Conservation (phyloP, 1,140 invertebrate genomes). For the Drosophila azteca region DNA sequence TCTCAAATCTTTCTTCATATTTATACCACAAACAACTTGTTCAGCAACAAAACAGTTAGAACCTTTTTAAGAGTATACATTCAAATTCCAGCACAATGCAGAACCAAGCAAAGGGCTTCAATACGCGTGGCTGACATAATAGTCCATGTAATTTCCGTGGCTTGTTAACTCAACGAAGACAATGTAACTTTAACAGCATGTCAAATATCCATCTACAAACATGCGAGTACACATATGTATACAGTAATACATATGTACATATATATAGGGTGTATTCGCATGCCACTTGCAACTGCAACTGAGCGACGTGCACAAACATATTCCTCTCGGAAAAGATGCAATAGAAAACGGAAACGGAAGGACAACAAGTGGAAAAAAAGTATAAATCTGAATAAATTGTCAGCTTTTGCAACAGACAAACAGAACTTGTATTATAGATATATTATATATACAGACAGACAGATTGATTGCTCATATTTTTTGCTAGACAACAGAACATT, state of each 20-base stretch:
- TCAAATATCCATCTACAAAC: conserved; percentile 40
- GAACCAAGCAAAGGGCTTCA: conserved; percentile 1
- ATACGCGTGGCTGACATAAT: conserved; percentile 7
- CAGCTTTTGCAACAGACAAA: background rate
- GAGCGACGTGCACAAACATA: conserved; percentile 33
- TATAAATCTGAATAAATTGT: conserved; percentile 5
- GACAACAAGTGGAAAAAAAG: conserved; percentile 36
- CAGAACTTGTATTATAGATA: background rate
- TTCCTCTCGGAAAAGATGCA: conserved; percentile 22
- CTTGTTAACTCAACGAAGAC: conserved; percentile 49
- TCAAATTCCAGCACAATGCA: background rate
- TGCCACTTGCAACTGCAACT: conserved; percentile 41
- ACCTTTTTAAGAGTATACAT: too few relatives aligned
- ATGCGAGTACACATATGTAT: too few relatives aligned
- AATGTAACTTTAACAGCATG: conserved; percentile 46
- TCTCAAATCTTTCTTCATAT: too few relatives aligned
- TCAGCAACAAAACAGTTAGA: too few relatives aligned
- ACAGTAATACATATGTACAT: background rate
- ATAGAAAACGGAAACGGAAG: conserved; percentile 50
- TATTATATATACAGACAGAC: conserved; percentile 1
- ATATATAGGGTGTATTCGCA: conserved; percentile 16
- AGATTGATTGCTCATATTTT: conserved; percentile 57
- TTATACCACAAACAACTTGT: too few relatives aligned
- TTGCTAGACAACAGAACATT: conserved; percentile 36
- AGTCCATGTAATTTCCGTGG: conserved; percentile 37